Evolutionary conservation across 2,888 invertebrate species (phyloP).

Genomic region (Tachina grossa): DNA sequence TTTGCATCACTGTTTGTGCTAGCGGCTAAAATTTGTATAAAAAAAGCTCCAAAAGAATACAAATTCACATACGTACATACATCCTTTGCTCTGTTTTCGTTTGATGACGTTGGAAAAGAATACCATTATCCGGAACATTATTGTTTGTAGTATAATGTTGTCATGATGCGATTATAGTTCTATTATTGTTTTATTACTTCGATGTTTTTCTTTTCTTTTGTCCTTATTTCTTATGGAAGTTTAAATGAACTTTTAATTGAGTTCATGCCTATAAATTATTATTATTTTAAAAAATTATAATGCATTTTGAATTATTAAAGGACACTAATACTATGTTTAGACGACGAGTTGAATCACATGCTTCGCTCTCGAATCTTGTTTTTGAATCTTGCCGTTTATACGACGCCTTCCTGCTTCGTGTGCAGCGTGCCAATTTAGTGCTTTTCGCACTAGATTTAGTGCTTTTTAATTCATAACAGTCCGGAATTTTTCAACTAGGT

Average conservation of each 20-base stretch:
- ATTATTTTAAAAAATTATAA: constrained; percentile 12
- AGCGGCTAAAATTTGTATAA: constrained; percentile 14
- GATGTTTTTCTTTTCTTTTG: background rate
- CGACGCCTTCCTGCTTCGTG: too few relatives aligned
- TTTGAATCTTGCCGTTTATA: too few relatives aligned
- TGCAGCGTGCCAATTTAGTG: too few relatives aligned
- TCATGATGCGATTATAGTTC: constrained; percentile 53
- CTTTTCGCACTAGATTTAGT: too few relatives aligned
- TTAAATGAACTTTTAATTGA: constrained; percentile 33
- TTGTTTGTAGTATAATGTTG: constrained; percentile 42
- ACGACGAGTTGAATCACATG: too few relatives aligned
- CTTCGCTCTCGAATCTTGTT: too few relatives aligned
- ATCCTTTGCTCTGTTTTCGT: background rate
- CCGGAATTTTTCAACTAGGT: too few relatives aligned
- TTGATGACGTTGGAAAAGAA: background rate
- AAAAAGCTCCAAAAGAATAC: background rate
- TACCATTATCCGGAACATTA: constrained; percentile 27
- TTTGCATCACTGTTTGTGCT: background rate
- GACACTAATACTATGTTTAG: too few relatives aligned
- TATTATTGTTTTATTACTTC: constrained; percentile 21
- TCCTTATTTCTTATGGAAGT: background rate
- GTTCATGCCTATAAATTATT: constrained; percentile 29
- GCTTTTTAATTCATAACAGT: too few relatives aligned
- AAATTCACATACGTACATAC: constrained; percentile 26
- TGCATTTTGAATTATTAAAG: background rate